phyloP scores from a whole-genome alignment of 64 coral and sea anemone genomes.

The Porites australiensis region DNA sequence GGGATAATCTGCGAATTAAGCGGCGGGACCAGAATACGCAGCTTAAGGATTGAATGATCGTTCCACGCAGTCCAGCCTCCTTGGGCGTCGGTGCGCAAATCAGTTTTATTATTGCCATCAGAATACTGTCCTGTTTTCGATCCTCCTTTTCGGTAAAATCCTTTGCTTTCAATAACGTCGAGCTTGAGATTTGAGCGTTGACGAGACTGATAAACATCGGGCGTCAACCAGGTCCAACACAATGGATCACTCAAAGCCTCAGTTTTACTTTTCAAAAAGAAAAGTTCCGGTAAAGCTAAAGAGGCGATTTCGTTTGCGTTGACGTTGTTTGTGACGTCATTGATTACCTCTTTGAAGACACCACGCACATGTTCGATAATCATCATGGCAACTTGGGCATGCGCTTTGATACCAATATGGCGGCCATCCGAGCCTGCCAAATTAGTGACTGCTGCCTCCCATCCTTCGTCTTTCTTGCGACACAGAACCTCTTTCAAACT shows the following conservation, averaged over 20 bases:
- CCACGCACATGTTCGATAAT: constrained; percentile 66
- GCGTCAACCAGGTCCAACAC: constrained; percentile 84
- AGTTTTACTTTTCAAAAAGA: constrained; percentile 31
- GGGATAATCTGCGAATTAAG: background rate
- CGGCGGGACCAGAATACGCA: constrained; percentile 51
- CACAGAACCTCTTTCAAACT: constrained; percentile 82
- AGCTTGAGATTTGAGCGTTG: constrained; percentile 39
- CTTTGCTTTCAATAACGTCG: constrained; percentile 39
- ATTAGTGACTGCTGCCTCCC: constrained; percentile 40
- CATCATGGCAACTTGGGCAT: constrained; percentile 74
- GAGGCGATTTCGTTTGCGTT: background rate
- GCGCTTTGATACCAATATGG: constrained; percentile 76
- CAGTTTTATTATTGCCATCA: background rate
- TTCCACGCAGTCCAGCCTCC: constrained; percentile 65
- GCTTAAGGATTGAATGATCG: constrained; percentile 20
- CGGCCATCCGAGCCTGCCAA: constrained; percentile 70
- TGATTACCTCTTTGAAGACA: constrained; percentile 29
- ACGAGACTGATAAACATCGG: constrained; percentile 34
- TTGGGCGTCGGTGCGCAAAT: constrained; percentile 73
- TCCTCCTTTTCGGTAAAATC: constrained; percentile 29
- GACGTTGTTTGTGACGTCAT: background rate
- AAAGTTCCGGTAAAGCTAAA: constrained; percentile 24
- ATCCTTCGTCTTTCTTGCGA: constrained; percentile 14
- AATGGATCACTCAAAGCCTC: constrained; percentile 46
- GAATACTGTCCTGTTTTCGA: background rate